Conservation (phyloP, 1,140 invertebrate genomes). For the Wasmannia auropunctata region DNA sequence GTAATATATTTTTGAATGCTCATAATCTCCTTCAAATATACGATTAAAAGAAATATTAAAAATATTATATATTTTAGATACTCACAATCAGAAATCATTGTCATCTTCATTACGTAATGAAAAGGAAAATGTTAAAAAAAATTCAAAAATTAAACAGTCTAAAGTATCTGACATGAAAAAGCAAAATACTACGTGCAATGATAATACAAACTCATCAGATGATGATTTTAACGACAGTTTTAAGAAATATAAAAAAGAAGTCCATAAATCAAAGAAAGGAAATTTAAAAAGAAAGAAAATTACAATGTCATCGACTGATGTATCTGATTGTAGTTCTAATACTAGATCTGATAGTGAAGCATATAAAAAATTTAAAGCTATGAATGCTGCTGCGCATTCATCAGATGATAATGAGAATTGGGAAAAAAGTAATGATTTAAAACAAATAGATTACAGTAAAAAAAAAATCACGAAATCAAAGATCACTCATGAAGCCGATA, state of each 20-base stretch:
- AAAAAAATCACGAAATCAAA: background rate
- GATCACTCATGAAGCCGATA: background rate
- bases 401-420: background rate
- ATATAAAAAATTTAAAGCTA: background rate
- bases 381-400: background rate
- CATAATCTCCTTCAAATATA: no score
- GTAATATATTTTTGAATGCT: no score
- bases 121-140: background rate
- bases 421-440: background rate
- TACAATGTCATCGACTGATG: background rate
- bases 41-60: no score
- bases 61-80: background rate
- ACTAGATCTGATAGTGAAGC: background rate
- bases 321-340: background rate
- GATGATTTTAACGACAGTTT: background rate
- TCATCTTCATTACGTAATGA: background rate
- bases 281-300: background rate
- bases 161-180: background rate
- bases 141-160: background rate
- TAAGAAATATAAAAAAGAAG: background rate
- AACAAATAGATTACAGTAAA: background rate
- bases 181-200: background rate
- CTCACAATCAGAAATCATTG: background rate
- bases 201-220: background rate
- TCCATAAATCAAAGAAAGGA: no score